Base-by-base conservation (phyloP, 2,888 invertebrate genomes). In the Aspidiotus destructor region DNA sequence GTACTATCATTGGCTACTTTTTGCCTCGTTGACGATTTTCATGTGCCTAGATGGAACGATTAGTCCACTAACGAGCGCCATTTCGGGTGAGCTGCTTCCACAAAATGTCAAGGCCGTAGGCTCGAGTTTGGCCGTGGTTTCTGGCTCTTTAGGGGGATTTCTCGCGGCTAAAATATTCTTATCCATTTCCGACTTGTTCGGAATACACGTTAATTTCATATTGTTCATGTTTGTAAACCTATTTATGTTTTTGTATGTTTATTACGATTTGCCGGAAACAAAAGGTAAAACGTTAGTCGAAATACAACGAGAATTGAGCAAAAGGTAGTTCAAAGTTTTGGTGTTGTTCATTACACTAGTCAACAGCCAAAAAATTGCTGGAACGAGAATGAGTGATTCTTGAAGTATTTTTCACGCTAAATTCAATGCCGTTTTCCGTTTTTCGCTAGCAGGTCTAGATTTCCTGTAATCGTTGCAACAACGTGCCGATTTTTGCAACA, bases 201-300 rank as follows among this genome's bases (percentile, higher is more conserved):
- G 67, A 10, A 67, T 60, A 44, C 9, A 58, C 11, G 17, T 52
- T 8, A 67, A 67, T 58, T 67, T 58, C 58, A 17, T 67, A 1
- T 9, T 67, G 2, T 67, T 67, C 17, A n/a, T 52, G 2, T 13
- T 60, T 11, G 41, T 41, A 40, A 67, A 48, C 17, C 13, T 58
- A 1, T 40, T 67, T 13, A 67, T 41, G n/a, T 57, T 67, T 6
- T 13, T 67, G 7, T 60, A 52, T 28, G 48, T 60, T 13, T 60
- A 67, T 28, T 42, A 60, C 42, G 42, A 40, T 10, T 28, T 67
- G 10, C 67, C 67, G 10, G 67, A 67, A 28, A 67, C 67, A 2
- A 58, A 53, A 28, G 60, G 48, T 10, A 67, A 58, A 44, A 60
- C 67, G 11, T 60, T 67, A 15, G 10, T 67, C 42, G 67, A 67